Evolutionary conservation across 2,113 vertebrate species (phyloP).

Genomic region (Vidua chalybeata): DNA sequence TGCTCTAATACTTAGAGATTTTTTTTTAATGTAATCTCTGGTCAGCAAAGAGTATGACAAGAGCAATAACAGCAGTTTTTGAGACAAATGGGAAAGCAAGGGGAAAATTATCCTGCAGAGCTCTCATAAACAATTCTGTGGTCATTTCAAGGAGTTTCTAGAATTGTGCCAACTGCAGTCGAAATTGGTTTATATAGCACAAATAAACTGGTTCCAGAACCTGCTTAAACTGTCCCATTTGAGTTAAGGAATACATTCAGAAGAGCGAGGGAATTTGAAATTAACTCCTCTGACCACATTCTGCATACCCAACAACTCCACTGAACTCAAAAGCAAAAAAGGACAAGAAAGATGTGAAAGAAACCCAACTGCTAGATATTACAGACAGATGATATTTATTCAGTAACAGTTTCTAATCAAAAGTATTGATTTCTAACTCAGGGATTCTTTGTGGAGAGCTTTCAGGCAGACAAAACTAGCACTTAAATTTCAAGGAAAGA

Average conservation of each 20-base stretch:
- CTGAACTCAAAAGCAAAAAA: not conserved
- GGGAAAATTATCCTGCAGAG: not conserved
- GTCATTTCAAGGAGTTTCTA: constrained; percentile 10
- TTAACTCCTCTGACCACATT: not conserved
- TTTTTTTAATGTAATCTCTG: not conserved
- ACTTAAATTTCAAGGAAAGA: constrained; percentile 17
- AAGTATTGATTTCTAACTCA: constrained; percentile 40
- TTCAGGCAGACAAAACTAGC: constrained; percentile 31
- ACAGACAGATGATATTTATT: constrained; percentile 38
- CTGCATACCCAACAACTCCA: not conserved
- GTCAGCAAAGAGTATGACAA: constrained; percentile 1
- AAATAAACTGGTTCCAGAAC: not conserved
- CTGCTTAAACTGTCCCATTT: not conserved
- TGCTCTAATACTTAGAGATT: not conserved
- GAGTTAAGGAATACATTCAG: not conserved
- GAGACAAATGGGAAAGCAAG: not conserved
- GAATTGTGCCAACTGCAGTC: not conserved
- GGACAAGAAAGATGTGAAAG: not conserved
- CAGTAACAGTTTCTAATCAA: constrained; percentile 45
- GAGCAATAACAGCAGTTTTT: not conserved
- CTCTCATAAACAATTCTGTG: not conserved
- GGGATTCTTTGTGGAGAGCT: not conserved
- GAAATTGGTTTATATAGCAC: not conserved
- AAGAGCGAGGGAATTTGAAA: not conserved
- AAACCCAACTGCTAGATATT: not conserved